Conservation (phyloP, 2,797 vertebrate genomes). For the Artibeus lituratus region DNA sequence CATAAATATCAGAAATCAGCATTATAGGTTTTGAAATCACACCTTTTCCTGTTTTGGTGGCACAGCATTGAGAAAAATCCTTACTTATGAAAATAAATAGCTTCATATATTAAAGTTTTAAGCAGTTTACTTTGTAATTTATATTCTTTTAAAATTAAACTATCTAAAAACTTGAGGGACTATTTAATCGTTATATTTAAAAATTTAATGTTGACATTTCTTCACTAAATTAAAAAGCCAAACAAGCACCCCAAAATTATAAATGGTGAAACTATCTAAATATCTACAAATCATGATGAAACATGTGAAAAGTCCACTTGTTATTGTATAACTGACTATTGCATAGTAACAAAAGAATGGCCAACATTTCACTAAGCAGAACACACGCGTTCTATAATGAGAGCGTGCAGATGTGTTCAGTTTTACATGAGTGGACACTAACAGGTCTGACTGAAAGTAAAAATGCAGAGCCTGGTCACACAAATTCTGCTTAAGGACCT, state of each 20-base stretch:
- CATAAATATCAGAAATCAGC: not conserved
- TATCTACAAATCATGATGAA: not conserved
- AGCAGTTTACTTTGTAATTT: not conserved
- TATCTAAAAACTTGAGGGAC: not conserved
- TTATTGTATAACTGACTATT: not conserved
- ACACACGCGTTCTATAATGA: not conserved
- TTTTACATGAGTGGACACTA: not conserved
- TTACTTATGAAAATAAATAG: not conserved
- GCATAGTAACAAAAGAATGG: not conserved
- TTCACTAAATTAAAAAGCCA: not conserved
- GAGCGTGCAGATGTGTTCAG: not conserved
- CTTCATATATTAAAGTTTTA: not conserved
- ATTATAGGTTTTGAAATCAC: not conserved
- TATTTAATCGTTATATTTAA: not conserved
- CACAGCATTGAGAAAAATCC: not conserved
- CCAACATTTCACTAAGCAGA: not conserved
- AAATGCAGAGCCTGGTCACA: not conserved
- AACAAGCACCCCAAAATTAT: not conserved
- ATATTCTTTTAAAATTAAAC: not conserved
- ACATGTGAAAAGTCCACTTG: not conserved
- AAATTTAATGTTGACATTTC: not conserved
- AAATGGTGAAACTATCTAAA: not conserved
- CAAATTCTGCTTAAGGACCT: not conserved
- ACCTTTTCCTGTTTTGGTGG: not conserved
- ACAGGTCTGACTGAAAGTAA: not conserved